Evolutionary conservation across 2,797 vertebrate genomes (phyloP).

Genomic region (Heterohyrax brucei): DNA sequence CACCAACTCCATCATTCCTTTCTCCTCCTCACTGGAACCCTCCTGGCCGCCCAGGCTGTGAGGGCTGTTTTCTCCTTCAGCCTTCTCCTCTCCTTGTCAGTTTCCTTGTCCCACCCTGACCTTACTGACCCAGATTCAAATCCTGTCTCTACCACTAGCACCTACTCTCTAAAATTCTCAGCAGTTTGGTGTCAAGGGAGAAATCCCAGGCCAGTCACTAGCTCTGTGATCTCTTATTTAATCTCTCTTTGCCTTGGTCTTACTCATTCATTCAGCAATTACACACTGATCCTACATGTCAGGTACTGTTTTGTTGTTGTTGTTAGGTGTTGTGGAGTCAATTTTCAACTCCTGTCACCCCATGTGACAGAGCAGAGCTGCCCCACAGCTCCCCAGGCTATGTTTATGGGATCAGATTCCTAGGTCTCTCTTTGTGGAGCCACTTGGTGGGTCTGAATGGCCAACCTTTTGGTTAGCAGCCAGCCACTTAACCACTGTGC

Average conservation of each 20-base stretch:
- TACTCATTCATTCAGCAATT: not conserved
- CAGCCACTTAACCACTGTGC: not conserved
- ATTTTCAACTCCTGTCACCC: too few species aligned
- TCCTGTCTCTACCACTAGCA: not conserved
- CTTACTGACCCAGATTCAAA: not conserved
- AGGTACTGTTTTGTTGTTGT: not conserved
- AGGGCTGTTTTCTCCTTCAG: not conserved
- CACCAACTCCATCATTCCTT: accelerated
- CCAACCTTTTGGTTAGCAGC: not conserved
- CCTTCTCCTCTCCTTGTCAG: not conserved
- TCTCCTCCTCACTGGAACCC: not conserved
- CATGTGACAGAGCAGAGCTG: not conserved
- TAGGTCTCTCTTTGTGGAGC: too few species aligned
- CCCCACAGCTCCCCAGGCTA: not conserved
- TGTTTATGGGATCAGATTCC: not conserved
- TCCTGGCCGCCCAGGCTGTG: not conserved
- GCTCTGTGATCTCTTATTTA: not conserved
- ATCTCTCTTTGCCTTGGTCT: not conserved
- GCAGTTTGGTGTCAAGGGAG: not conserved
- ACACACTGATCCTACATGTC: not conserved
- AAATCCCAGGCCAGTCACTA: not conserved
- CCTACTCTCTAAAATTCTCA: not conserved
- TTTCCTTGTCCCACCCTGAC: not conserved
- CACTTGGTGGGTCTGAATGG: not conserved
- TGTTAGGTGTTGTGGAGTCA: too few species aligned